phyloP scores from a whole-genome alignment of 2,888 invertebrate species.

The Lasioglossum figueresi region DNA sequence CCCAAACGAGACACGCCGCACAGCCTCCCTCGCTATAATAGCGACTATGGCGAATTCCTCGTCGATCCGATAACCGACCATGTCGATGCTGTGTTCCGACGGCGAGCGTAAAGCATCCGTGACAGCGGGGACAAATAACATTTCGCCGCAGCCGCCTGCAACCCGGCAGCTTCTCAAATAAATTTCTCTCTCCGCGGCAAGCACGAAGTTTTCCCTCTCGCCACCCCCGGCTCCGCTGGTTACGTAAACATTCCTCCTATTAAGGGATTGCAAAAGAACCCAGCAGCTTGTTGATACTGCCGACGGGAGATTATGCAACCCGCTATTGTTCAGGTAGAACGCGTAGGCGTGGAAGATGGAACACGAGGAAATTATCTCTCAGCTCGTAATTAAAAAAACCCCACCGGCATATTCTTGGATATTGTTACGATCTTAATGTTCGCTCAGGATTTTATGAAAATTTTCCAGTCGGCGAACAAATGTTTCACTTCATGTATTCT shows the following conservation, averaged over 20 bases:
- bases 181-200: background rate
- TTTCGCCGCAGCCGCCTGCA: background rate
- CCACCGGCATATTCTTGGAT: background rate
- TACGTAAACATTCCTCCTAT: conserved; percentile 26
- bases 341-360: background rate
- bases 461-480: background rate
- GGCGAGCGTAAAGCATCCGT: background rate
- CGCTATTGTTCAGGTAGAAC: background rate
- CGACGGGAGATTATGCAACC: conserved; percentile 1
- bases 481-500: background rate
- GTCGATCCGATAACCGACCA: background rate
- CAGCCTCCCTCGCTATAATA: background rate
- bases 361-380: background rate
- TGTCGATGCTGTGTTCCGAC: background rate
- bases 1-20: background rate
- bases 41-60: background rate
- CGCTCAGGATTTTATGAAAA: too few species aligned
- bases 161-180: background rate
- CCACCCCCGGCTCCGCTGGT: background rate
- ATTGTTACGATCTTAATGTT: background rate
- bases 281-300: background rate
- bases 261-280: conserved; percentile 17
- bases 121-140: background rate
- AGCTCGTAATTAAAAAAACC: background rate
- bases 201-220: background rate